Percentiles rank a stretch among this genome's conserved stretches.
Evolutionary conservation across 2,113 vertebrate genomes (phyloP).

Genomic region (Callithrix jacchus): DNA sequence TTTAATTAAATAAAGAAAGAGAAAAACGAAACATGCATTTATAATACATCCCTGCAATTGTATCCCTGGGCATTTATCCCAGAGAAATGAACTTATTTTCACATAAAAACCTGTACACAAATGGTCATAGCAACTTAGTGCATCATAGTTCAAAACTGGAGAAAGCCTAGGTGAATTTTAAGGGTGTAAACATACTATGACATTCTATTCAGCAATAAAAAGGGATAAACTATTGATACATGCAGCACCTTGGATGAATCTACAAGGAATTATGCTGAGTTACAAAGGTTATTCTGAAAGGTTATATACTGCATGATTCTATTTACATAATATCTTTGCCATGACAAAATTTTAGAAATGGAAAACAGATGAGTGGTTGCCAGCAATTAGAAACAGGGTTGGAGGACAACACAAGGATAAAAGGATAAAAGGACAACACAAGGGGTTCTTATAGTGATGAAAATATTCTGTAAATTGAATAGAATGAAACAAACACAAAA

Average conservation of each 20-base stretch:
- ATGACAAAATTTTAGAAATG: not conserved
- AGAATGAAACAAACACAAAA: not conserved
- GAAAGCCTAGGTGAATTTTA: not conserved
- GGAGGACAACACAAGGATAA: no score
- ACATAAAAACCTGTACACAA: not conserved
- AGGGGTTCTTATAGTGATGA: not conserved
- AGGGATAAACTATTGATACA: not conserved
- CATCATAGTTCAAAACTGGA: not conserved
- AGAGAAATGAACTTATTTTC: not conserved
- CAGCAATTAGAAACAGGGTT: not conserved
- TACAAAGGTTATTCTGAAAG: not conserved
- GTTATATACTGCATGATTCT: not conserved
- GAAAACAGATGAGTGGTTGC: not conserved
- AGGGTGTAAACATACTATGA: not conserved
- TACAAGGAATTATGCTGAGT: not conserved
- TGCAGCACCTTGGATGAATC: not conserved
- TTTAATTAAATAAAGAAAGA: no score
- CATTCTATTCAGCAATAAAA: not conserved
- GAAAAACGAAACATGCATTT: slow-evolving; percentile 20
- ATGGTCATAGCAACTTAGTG: not conserved
- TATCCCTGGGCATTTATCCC: not conserved
- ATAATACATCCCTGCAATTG: not conserved
- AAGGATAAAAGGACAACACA: not conserved
- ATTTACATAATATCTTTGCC: not conserved
- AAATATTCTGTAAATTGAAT: not conserved